Evolutionary conservation across 2,797 vertebrate genomes (phyloP), one percentile per base, ranked within the genome.

Genomic region (Emys orbicularis): DNA sequence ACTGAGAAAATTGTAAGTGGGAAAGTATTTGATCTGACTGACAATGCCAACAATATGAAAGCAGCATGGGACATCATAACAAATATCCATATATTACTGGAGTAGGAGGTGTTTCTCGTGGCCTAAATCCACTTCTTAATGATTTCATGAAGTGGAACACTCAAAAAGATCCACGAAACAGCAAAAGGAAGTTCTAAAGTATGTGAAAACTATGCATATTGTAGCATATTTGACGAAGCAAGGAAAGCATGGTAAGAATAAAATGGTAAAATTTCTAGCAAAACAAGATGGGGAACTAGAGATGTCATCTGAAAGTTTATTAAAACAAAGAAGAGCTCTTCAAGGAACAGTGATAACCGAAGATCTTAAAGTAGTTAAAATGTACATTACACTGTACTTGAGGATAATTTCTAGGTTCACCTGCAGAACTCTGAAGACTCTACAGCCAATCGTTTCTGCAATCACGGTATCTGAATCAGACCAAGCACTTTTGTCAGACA

Each of bases 401-500:
- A 96, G 74, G 90, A 68, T 87, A 91, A 61, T 88, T 96, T 96
- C 61, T 90, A 88, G 92, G 95, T 94, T 97, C 96, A 96, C 82
- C 90, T 90, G 87, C 85, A 72, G 90, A 92, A 94, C 95, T 96
- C 97, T 82, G 74, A 96, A 97, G 95, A 97, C 57, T 87, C 94
- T 93, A 94, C 90, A 96, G 34, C n/a, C 34, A 37, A 37, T 19
- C 16, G 4, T 37, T 68, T 68, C 19, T 68, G 34, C 65, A 37
- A 53, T 92, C 57, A 80, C 59, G 57, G 89, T 89, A 74, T 90
- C 27, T 81, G 94, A 95, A 93, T 90, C n/a, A 91, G 81, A 81
- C 44, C 90, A 79, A n/a, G 49, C 79, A 76, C 27, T 41, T 89
- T 90, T 27, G 29, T 54, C 81, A 59, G 59, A 85, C 53, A 87